A percentile compares a stretch with the other conserved stretches of the same genome.
phyloP scores from a whole-genome alignment of 2,888 invertebrate genomes.

The Lomographa bimaculata region DNA sequence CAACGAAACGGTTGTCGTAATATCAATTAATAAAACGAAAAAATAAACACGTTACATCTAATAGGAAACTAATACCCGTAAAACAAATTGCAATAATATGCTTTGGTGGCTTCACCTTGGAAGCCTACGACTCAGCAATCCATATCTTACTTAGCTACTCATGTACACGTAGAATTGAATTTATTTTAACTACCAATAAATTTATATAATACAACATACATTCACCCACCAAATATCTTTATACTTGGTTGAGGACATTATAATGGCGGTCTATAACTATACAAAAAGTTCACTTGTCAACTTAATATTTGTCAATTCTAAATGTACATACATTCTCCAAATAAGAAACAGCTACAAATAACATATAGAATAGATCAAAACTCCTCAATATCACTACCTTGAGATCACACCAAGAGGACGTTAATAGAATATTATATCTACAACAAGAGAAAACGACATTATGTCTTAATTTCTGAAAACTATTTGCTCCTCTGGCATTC shows the following conservation, averaged over 20 bases:
- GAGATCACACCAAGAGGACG: constrained; percentile 37
- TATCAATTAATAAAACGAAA: constrained; percentile 59
- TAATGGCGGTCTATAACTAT: constrained; percentile 26
- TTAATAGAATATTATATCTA: constrained; percentile 24
- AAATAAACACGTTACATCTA: constrained; percentile 77
- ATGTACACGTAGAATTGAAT: constrained; percentile 26
- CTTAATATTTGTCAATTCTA: constrained; percentile 31
- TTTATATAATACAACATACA: constrained; percentile 36
- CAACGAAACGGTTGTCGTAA: constrained; percentile 49
- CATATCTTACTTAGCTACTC: constrained; percentile 12
- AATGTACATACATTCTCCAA: constrained; percentile 24
- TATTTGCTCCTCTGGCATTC: constrained; percentile 9
- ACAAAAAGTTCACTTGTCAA: constrained; percentile 17
- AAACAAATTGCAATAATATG: constrained; percentile 74
- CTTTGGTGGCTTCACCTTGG: constrained; percentile 35
- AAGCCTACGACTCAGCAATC: constrained; percentile 9
- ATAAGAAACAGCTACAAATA: constrained; percentile 50
- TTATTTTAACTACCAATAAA: constrained; percentile 24
- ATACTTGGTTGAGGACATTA: constrained; percentile 11
- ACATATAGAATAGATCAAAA: constrained; percentile 40
- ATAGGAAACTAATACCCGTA: constrained; percentile 85
- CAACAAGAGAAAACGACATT: constrained; percentile 26
- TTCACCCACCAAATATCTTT: constrained; percentile 7
- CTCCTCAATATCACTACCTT: constrained; percentile 33
- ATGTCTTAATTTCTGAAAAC: constrained; percentile 9